phyloP scores from a whole-genome alignment of 2,888 invertebrate genomes.

The Drosophila bunnanda region DNA sequence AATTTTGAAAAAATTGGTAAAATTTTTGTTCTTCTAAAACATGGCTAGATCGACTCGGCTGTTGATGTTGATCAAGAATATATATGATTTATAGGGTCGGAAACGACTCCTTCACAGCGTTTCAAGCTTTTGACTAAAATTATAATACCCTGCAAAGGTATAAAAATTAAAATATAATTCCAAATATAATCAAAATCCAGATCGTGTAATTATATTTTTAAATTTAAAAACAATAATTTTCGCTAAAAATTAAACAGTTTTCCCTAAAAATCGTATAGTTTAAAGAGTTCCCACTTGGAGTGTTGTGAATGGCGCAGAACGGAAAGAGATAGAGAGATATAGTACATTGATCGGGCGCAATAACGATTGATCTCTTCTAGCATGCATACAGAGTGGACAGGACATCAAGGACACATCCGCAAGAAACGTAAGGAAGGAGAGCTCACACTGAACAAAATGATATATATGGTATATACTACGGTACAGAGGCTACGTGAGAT shows the following conservation, averaged over 20 bases:
- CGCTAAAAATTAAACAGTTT: background rate
- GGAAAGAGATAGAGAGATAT: slow-evolving; percentile 2
- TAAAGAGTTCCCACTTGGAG: background rate
- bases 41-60: too few species aligned
- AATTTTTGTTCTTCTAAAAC: too few species aligned
- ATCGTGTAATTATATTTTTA: background rate
- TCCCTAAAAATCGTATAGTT: too few species aligned
- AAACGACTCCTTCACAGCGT: too few species aligned
- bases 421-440: slow-evolving; percentile 3
- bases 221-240: background rate
- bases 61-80: too few species aligned
- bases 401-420: slow-evolving; percentile 9
- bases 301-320: background rate
- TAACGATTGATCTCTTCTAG: slow-evolving; percentile 12
- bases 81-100: too few species aligned
- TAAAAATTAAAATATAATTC: background rate
- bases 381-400: slow-evolving; percentile 14
- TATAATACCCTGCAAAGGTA: too few species aligned
- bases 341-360: background rate
- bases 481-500: background rate
- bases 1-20: too few species aligned
- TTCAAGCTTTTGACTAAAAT: too few species aligned
- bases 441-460: slow-evolving; percentile 37
- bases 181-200: background rate
- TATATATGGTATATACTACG: background rate